Percentiles rank a stretch among this genome's conserved stretches.
Conservation (phyloP, 2,113 vertebrate species). For the Euleptes europaea region DNA sequence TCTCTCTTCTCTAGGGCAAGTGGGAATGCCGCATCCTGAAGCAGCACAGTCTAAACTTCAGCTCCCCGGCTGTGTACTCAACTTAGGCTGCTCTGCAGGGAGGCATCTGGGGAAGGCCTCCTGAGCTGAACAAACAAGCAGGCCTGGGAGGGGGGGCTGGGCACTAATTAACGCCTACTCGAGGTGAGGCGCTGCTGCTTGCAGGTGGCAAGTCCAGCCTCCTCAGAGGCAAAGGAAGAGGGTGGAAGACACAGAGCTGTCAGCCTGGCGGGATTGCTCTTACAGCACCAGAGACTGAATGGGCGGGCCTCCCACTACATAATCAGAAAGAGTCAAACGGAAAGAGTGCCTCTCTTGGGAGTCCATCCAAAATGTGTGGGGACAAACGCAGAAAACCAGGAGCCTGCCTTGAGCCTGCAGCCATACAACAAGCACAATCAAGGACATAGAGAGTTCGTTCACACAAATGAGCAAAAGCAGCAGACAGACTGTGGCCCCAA, state of each 20-base stretch:
- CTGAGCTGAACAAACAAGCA: neutral
- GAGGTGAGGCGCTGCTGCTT: neutral
- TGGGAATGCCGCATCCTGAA: neutral
- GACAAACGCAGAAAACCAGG: neutral
- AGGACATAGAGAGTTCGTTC: neutral
- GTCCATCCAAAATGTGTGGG: neutral
- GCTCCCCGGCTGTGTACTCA: neutral
- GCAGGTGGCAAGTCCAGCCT: neutral
- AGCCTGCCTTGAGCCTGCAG: neutral
- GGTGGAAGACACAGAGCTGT: neutral
- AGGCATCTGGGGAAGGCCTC: neutral
- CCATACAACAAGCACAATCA: neutral
- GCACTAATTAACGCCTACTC: rapidly evolving
- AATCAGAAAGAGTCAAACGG: neutral
- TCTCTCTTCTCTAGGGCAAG: neutral
- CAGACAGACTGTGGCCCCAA: neutral
- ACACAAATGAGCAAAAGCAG: neutral
- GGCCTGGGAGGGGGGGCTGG: neutral
- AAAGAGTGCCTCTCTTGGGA: neutral
- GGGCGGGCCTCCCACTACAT: neutral
- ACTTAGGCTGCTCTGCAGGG: neutral
- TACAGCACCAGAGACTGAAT: neutral
- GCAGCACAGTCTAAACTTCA: neutral
- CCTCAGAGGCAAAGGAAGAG: neutral
- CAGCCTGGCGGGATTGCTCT: neutral